These are phyloP conservation scores for Eclectus roratus DNA, from an alignment of 2,113 vertebrate genomes.

Conservation along the genomic window DNA sequence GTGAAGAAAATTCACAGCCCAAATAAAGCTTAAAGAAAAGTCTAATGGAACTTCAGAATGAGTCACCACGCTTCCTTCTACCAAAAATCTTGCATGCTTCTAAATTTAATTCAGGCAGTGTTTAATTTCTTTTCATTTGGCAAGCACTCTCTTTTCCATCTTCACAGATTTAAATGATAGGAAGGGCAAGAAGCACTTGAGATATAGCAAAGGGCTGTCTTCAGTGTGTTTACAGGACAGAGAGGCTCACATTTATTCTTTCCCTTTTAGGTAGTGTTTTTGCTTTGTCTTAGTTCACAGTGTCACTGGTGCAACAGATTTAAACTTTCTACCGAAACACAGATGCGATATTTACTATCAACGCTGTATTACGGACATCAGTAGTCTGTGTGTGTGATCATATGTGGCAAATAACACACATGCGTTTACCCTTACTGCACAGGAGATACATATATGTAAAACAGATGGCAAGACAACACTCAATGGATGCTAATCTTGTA, in stretches of 20 bases:
- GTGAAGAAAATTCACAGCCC: neutral
- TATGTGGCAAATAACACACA: neutral
- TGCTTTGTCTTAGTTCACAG: neutral
- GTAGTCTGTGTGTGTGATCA: neutral
- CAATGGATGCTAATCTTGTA: neutral
- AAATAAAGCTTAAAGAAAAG: neutral
- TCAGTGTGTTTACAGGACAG: neutral
- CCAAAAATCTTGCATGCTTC: neutral
- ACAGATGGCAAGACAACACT: neutral
- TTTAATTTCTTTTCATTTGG: neutral
- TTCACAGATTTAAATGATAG: neutral
- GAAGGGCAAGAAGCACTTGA: neutral
- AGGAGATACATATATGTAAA: neutral
- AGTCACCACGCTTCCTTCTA: neutral
- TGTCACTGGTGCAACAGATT: neutral
- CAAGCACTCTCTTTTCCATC: neutral
- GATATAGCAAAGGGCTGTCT: neutral
- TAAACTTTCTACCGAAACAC: neutral
- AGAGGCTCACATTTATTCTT: neutral
- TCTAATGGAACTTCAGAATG: neutral
- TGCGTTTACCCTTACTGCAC: neutral
- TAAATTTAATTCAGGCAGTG: neutral
- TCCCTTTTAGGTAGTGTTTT: neutral
- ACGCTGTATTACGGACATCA: neutral
- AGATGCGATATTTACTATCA: neutral